Base-by-base conservation (phyloP, 2,888 invertebrate species). In the Eumerus sabulonum region DNA sequence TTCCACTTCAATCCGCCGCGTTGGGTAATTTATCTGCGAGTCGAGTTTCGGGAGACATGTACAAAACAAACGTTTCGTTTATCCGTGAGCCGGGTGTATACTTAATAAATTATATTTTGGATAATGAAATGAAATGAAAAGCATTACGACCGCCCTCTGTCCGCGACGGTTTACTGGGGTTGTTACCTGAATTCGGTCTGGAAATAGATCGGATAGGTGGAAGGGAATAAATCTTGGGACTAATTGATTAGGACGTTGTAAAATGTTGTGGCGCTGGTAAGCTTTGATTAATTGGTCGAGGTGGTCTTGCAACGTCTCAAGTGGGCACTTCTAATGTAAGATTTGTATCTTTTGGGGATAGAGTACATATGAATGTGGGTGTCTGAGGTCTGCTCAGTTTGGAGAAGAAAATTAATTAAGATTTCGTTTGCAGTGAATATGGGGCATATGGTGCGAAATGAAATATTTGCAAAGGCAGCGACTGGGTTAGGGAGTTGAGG, bases 191-290 rank as follows among this genome's bases (percentile, higher is more conserved):
- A n/a, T 40, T 27, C 27, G 7, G 27, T 27, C 27, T 7, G 7
- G 7, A 27, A 72, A 53, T 40, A 51, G 77, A 67, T 62, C 59
- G 27, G 27, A 27, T 4, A 2, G 27, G 27, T 27, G 27, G 35
- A 38, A 40, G 50, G 11, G 53, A 64, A 79, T 79, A 79, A 79
- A 73, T 79, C 68, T 63, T 59, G 27, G 59, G 59, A 42, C 77
- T 84, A 84, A 84, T 84, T 84, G 83, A 81, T 81, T 63, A 63
- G 82, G 83, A 83, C 82, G 81, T 81, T 82, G 81, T 81, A 82
- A 83, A 84, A 84, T 83, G 59, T 83, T 83, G 83, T 81, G 84
- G 84, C 82, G 79, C 70, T 63, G 82, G 83, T 83, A 82, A 82
- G 82, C 82, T 82, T 82, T 84, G 84, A 83, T 83, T 82, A 84